Base-by-base conservation (phyloP, 1,140 invertebrate species). In the Drosophila ironensis region DNA sequence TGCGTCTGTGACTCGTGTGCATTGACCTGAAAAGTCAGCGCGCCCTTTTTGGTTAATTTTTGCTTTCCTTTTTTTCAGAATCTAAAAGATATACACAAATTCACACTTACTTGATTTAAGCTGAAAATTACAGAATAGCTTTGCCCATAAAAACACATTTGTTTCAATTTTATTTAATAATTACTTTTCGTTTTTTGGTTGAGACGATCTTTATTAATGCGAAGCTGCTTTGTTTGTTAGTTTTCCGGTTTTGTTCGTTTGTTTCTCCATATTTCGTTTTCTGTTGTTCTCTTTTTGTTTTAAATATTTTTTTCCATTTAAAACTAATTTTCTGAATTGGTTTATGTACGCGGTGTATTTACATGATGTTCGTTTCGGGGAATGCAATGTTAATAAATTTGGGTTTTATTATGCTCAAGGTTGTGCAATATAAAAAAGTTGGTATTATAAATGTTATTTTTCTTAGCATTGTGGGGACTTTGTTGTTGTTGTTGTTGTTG, bases 171-270 rank as follows among this genome's bases (percentile, higher is more conserved):
- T 72, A 38, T 69, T 47, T 47, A 57, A 71, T 71, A 71, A 61
- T 71, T 12, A 30, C 28, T 50, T 42, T 78, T 57, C 47, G 30
- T 50, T 75, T 67, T 71, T 30, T 50, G 46, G 47, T 82, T 82
- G 78, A 81, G 80, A 86, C 71, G 69, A 78, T 78, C 67, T 86
- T 86, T 86, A 86, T 86, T 86, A 82, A 86, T 86, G 80, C 80
- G 70, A 86, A 86, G 80, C 80, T 78, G 67, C 56, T 76, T 53
- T 53, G 52, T 57, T 67, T 71, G 33, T 76, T 76, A 54, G 30
- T 69, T 68, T 73, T 24, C 46, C 52, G 52, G 37, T 64, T 75
- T 59, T 69, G 22, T 53, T 72, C 30, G 54, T 71, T 50, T 57
- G 38, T 57, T 28, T 56, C 54, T 60, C 37, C 40, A 41, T 54